These are phyloP conservation scores for Chironomus striatipennis DNA, from an alignment of 1,140 invertebrate genomes.

Conservation along the genomic window DNA sequence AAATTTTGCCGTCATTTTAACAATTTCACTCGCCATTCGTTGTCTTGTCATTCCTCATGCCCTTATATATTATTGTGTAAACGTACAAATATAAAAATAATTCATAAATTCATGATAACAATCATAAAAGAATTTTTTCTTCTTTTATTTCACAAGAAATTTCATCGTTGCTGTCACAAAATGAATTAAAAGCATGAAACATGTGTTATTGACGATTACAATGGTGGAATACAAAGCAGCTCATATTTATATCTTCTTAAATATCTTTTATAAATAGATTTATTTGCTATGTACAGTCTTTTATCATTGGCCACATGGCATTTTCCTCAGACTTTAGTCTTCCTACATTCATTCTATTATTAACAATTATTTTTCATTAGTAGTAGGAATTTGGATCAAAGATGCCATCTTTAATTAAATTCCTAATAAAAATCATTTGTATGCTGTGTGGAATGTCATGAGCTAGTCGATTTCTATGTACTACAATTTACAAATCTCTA, in stretches of 20 bases:
- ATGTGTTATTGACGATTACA: constrained; percentile 15
- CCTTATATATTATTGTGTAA: neutral
- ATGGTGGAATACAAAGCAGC: constrained; percentile 12
- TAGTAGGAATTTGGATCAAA: too few relatives aligned
- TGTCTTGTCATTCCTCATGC: neutral
- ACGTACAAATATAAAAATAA: neutral
- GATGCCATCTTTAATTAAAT: too few relatives aligned
- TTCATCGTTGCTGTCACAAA: neutral
- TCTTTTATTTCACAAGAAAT: neutral
- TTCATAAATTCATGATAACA: constrained; percentile 9
- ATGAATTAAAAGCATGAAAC: constrained; percentile 10
- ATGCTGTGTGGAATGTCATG: too few relatives aligned
- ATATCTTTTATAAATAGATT: too few relatives aligned
- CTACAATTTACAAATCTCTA: too few relatives aligned
- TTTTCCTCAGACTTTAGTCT: too few relatives aligned
- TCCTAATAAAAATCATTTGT: too few relatives aligned
- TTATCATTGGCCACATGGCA: too few relatives aligned
- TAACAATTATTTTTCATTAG: too few relatives aligned
- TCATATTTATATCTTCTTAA: neutral
- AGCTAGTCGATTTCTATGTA: too few relatives aligned
- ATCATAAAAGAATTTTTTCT: constrained; percentile 14
- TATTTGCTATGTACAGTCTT: too few relatives aligned
- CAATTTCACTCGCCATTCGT: neutral
- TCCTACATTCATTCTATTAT: too few relatives aligned
- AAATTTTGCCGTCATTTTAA: constrained; percentile 8